phyloP scores from a whole-genome alignment of 2,797 vertebrate genomes.

The Sylvia borin region DNA sequence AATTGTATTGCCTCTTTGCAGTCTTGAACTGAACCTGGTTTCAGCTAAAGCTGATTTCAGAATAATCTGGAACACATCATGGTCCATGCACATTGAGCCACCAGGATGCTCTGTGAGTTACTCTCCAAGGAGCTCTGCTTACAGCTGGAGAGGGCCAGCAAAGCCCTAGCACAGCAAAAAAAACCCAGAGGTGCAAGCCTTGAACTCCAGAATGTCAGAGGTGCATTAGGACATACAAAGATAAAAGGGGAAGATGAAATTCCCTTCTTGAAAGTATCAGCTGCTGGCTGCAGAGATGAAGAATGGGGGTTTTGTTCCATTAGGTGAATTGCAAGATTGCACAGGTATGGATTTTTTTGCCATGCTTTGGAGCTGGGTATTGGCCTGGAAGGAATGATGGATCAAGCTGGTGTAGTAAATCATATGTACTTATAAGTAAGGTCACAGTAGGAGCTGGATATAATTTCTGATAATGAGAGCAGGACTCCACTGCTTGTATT shows the following conservation, averaged over 20 bases:
- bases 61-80: not conserved
- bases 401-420: not conserved
- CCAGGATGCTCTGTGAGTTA: not conserved
- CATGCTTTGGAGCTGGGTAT: not conserved
- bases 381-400: not conserved
- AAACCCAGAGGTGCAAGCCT: not conserved
- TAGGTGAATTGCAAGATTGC: not conserved
- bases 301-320: not conserved
- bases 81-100: not conserved
- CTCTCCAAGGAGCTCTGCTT: not conserved
- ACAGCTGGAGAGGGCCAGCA: fast-evolving
- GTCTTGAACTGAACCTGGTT: not conserved
- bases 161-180: not conserved
- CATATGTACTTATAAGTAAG: not conserved
- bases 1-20: not conserved
- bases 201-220: not conserved
- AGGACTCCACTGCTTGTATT: conserved; percentile 6
- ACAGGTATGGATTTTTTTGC: not conserved
- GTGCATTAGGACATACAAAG: not conserved
- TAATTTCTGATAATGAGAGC: conserved; percentile 43
- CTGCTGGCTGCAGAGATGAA: not conserved
- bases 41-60: not conserved
- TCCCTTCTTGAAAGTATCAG: not conserved
- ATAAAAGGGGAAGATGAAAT: not conserved
- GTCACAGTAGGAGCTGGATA: not conserved